A percentile compares a stretch with the other conserved stretches of the same genome.
phyloP scores from a whole-genome alignment of 2,797 vertebrate species.

The Notamacropus eugenii region DNA sequence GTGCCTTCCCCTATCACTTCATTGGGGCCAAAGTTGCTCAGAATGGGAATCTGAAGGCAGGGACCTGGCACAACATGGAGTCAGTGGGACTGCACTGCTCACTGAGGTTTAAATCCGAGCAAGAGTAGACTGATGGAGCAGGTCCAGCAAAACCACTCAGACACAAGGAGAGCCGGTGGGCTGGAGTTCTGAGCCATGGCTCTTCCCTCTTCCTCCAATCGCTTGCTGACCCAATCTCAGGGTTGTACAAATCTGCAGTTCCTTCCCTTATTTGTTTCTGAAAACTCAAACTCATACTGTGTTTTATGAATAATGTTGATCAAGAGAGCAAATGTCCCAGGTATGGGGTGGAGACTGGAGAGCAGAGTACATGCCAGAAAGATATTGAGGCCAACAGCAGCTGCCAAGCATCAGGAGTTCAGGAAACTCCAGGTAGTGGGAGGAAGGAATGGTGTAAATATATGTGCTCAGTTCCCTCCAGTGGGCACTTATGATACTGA shows the following conservation, averaged over 20 bases:
- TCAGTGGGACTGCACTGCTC: no score
- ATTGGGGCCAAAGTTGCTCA: no score
- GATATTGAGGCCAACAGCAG: no score
- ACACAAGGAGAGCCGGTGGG: no score
- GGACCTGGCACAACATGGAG: background rate
- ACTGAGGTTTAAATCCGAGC: background rate
- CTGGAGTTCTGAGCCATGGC: background rate
- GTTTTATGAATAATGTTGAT: background rate
- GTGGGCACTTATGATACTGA: background rate
- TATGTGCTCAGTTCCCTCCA: background rate
- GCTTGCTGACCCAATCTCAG: background rate
- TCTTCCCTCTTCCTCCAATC: no score
- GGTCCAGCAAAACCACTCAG: background rate
- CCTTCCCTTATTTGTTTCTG: background rate
- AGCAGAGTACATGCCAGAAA: background rate
- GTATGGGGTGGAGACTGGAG: background rate
- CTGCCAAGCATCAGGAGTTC: background rate
- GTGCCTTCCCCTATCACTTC: no score
- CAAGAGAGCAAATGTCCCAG: background rate
- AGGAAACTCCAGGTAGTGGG: background rate
- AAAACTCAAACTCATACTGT: no score
- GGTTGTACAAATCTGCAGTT: background rate
- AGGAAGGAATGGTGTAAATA: background rate
- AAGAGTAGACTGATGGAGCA: no score
- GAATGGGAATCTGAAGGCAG: background rate